Conservation (phyloP, 2,113 vertebrate genomes). For the Urocolius indicus region DNA sequence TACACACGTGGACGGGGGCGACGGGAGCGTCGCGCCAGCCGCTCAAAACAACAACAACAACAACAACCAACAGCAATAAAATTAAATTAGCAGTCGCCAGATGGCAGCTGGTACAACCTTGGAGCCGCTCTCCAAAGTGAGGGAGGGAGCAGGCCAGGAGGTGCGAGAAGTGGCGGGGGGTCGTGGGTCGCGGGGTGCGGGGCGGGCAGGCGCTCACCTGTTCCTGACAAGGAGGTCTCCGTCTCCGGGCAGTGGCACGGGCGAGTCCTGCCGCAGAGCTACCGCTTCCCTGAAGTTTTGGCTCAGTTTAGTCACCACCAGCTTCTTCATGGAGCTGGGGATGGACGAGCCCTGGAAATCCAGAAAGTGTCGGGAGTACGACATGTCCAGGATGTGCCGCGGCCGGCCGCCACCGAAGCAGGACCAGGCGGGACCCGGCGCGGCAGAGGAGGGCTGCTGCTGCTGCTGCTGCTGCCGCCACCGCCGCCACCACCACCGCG, state of each 20-base stretch:
- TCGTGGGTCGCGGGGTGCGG: not conserved
- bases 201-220: constrained; percentile 80
- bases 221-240: constrained; percentile 91
- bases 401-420: constrained; percentile 33
- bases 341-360: constrained; percentile 91
- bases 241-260: constrained; percentile 90
- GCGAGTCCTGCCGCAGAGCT: constrained; percentile 73
- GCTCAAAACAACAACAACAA: constrained; percentile 45
- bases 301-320: constrained; percentile 88
- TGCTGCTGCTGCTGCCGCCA: not conserved
- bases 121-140: constrained; percentile 20
- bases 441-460: not conserved
- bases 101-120: constrained; percentile 77
- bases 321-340: constrained; percentile 88
- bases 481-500: constrained; percentile 46
- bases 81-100: constrained; percentile 75
- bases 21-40: constrained; percentile 11
- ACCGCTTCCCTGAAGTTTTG: constrained; percentile 89
- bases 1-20: not conserved
- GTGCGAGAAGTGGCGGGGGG: not conserved
- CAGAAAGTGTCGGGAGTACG: constrained; percentile 93
- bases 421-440: not conserved
- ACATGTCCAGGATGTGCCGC: constrained; percentile 89
- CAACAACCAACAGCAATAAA: constrained; percentile 53
- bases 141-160: constrained; percentile 1